Percentiles rank a stretch among this genome's conserved stretches.
Evolutionary conservation across 2,888 invertebrate species (phyloP).

Genomic region (Metallyticus violacea): DNA sequence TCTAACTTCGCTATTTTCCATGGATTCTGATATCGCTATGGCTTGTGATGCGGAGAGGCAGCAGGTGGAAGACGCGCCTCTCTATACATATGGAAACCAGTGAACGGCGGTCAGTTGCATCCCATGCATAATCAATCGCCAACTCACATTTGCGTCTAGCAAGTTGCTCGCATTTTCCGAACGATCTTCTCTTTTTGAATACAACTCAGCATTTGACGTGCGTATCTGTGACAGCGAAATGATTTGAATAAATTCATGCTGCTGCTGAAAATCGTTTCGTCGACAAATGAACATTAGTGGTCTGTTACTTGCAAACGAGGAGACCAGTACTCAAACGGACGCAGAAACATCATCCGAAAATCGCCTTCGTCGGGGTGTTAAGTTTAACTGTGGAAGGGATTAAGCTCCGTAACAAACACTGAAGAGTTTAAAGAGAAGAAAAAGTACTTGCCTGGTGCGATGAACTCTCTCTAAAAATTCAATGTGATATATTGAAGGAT

Average conservation of each 20-base stretch:
- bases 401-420: too few species aligned
- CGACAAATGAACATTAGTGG: too few species aligned
- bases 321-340: too few species aligned
- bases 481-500: too few species aligned
- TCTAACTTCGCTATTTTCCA: background rate
- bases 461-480: too few species aligned
- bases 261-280: too few species aligned
- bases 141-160: background rate
- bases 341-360: too few species aligned
- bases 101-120: background rate
- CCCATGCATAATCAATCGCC: background rate
- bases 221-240: background rate
- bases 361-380: too few species aligned
- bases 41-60: background rate
- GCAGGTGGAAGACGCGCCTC: background rate
- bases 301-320: too few species aligned
- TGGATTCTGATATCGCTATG: background rate
- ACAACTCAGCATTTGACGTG: background rate
- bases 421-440: too few species aligned
- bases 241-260: background rate
- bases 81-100: background rate
- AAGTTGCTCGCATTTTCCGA: background rate
- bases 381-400: too few species aligned
- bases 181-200: background rate
- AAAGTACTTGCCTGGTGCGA: too few species aligned